Conservation (phyloP, 2,888 invertebrate genomes). For the Julus scanicus region DNA sequence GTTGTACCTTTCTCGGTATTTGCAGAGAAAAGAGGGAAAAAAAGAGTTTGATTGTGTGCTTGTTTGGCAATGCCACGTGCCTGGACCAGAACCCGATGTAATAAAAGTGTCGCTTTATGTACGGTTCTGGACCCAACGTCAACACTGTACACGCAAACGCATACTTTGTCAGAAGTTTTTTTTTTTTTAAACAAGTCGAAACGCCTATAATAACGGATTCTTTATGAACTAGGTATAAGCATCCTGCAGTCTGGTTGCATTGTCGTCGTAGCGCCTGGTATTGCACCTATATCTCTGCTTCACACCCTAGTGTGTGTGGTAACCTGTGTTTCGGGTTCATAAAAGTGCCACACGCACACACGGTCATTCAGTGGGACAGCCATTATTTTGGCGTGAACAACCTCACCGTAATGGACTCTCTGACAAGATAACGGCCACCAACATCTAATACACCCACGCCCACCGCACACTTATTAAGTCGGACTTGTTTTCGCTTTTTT, state of each 20-base stretch:
- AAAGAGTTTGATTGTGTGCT: background rate
- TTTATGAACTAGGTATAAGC: background rate
- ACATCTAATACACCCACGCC: slow-evolving; percentile 33
- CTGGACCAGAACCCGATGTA: slow-evolving; percentile 4
- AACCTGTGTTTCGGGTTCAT: slow-evolving; percentile 16
- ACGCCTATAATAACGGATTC: slow-evolving; percentile 33
- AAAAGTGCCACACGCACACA: slow-evolving; percentile 31
- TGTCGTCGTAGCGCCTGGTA: background rate
- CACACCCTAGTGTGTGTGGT: slow-evolving; percentile 33
- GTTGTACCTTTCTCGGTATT: slow-evolving; percentile 10
- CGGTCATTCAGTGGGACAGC: slow-evolving; percentile 33
- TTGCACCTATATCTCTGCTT: slow-evolving; percentile 4
- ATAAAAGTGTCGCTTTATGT: slow-evolving; percentile 8
- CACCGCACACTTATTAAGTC: background rate
- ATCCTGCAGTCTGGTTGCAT: slow-evolving; percentile 33
- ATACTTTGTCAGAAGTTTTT: background rate
- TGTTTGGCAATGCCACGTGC: background rate
- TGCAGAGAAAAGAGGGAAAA: background rate
- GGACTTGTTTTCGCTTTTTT: slow-evolving; percentile 13
- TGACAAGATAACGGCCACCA: slow-evolving; percentile 33
- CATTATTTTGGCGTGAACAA: slow-evolving; percentile 33
- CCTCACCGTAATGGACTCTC: slow-evolving; percentile 33
- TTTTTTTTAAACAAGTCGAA: slow-evolving; percentile 12
- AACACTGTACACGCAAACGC: background rate
- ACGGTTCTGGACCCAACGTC: slow-evolving; percentile 23